Conservation (phyloP, 2,888 invertebrate genomes). For the Bibio marci region DNA sequence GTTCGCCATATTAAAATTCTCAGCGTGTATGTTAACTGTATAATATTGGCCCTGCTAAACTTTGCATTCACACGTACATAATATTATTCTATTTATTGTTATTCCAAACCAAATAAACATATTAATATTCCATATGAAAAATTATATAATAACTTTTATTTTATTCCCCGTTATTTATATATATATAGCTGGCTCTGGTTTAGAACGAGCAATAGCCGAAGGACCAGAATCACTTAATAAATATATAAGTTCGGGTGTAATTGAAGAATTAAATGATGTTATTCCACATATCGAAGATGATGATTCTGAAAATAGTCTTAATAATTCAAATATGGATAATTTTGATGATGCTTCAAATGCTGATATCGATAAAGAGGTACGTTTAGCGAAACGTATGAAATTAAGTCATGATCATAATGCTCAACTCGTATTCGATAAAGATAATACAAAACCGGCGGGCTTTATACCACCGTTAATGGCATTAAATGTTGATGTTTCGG, state of each 20-base stretch:
- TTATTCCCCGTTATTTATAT: no score
- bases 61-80: no score
- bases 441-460: slow-evolving; percentile 10
- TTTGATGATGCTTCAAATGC: neutral
- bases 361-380: slow-evolving; percentile 1
- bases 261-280: slow-evolving; percentile 63
- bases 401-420: slow-evolving; percentile 24
- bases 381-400: slow-evolving; percentile 21
- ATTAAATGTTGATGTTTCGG: slow-evolving; percentile 18
- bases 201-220: slow-evolving; percentile 59
- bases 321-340: neutral
- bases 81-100: no score
- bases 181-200: slow-evolving; percentile 47
- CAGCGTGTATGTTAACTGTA: no score
- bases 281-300: slow-evolving; percentile 45
- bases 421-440: slow-evolving; percentile 18
- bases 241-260: slow-evolving; percentile 61
- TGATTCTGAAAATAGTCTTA: neutral
- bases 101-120: no score
- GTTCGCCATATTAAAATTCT: no score
- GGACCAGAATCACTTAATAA: slow-evolving; percentile 62
- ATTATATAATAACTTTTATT: no score
- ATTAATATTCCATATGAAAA: no score
- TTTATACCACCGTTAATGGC: slow-evolving; percentile 21
- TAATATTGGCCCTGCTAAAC: no score